Evolutionary conservation across 92 coral and sea anemone genomes (phyloP).

Genomic region (Porites rus): DNA sequence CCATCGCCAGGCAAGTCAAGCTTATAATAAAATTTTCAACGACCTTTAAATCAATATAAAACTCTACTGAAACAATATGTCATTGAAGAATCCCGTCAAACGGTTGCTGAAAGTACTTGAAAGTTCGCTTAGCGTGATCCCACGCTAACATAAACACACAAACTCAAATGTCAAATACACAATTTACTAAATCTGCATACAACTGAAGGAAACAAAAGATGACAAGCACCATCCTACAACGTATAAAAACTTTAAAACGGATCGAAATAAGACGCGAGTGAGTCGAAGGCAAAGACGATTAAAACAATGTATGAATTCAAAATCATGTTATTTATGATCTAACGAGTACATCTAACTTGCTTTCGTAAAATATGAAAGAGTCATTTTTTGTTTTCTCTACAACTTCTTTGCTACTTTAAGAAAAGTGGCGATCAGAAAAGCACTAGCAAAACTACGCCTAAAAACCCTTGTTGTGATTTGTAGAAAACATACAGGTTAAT

Average conservation of each 20-base stretch:
- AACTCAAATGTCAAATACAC: conserved; percentile 8
- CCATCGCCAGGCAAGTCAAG: not conserved
- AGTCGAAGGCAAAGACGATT: too few species aligned
- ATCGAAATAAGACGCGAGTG: not conserved
- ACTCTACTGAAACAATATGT: conserved; percentile 41
- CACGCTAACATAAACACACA: conserved; percentile 39
- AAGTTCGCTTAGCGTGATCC: conserved; percentile 49
- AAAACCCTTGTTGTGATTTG: not conserved
- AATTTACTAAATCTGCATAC: not conserved
- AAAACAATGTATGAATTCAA: too few species aligned
- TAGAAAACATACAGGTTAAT: not conserved
- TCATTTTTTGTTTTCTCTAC: not conserved
- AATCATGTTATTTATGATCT: too few species aligned
- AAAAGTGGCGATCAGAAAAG: not conserved
- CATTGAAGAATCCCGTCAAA: conserved; percentile 35
- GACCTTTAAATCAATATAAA: conserved; percentile 41
- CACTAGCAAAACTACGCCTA: not conserved
- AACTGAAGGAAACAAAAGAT: not conserved
- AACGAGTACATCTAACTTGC: too few species aligned
- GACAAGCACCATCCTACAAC: too few species aligned
- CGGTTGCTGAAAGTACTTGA: conserved; percentile 32
- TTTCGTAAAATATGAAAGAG: too few species aligned
- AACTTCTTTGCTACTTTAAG: not conserved
- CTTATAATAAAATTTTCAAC: conserved; percentile 8
- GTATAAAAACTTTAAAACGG: too few species aligned